Base-by-base conservation (phyloP, 2,113 vertebrate genomes). In the Podocnemis expansa region DNA sequence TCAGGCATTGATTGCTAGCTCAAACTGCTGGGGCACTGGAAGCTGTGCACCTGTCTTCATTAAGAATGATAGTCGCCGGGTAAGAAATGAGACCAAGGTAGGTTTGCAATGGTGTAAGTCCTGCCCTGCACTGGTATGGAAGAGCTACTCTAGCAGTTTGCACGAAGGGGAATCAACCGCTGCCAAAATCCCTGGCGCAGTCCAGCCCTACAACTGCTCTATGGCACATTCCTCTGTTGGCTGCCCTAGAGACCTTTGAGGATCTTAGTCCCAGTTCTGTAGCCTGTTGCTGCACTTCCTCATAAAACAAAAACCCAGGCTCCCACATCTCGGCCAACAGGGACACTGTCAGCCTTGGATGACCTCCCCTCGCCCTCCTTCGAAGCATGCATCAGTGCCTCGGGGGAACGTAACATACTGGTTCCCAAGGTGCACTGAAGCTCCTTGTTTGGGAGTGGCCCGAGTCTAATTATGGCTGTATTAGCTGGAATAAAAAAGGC, bases 391-490 rank as follows among this genome's bases (percentile, higher is more conserved):
- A 24, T 38, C 41, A 45, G 75, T 41, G 88, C 91, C n/a, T 1
- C 29, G 80, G 49, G 70, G 41, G 88, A 92, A 85, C 85, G 58
- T 75, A 75, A 87, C 34, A 41, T 5, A 10, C 43, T 13, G 13
- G 24, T 38, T 47, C 24, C 78, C 76, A n/a, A 45, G 34, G 29
- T 75, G 51, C 47, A 14, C 49, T 16, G 60, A 2, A 0, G 25
- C 17, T 0, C 82, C 81, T 60, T 19, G 76, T 45, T 91, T 97
- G 97, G 96, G 95, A 93, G 81, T 84, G 84, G 51, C 86, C 38
- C 82, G 0, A 0, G 51, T 89, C 96, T 97, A 94, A 97, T 97
- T 97, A 97, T 97, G 94, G 88, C 95, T 96, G 92, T 91, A 97
- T 94, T 94, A 91, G 86, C 52, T 38, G 29, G 91, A 90, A 78